These are phyloP conservation scores for Enteromius mattozi DNA, from an alignment of 2,797 vertebrate genomes.

Conservation along the genomic window DNA sequence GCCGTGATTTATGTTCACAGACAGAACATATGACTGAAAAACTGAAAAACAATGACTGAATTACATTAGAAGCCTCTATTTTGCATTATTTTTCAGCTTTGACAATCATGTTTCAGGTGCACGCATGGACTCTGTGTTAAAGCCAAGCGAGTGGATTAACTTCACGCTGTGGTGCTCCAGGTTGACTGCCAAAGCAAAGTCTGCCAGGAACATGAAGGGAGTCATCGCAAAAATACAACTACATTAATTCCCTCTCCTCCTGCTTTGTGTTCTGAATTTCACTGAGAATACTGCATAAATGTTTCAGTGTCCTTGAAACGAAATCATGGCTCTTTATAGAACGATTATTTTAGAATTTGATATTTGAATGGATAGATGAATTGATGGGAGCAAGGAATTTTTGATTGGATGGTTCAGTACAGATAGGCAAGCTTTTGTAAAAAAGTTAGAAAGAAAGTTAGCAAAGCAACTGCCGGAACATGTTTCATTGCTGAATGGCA, in stretches of 20 bases:
- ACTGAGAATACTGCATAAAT: background rate
- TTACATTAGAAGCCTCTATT: background rate
- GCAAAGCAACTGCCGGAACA: background rate
- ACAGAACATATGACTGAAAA: background rate
- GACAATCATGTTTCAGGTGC: conserved; percentile 7
- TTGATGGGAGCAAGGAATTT: background rate
- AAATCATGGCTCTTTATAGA: background rate
- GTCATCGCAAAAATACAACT: background rate
- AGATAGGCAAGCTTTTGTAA: background rate
- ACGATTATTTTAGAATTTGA: background rate
- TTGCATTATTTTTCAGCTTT: background rate
- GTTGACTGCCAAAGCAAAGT: conserved; percentile 17
- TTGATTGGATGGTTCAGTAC: background rate
- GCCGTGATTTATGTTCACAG: background rate
- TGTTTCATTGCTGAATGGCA: background rate
- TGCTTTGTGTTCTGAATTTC: background rate
- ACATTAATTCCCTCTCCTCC: background rate
- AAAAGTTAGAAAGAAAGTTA: background rate
- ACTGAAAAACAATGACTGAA: background rate
- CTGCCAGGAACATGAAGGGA: conserved; percentile 2
- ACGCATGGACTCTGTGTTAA: background rate
- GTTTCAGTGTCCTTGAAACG: background rate
- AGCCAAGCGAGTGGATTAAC: conserved; percentile 21
- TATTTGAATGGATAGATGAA: background rate
- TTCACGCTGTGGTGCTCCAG: conserved; percentile 10